Evolutionary conservation across 2,797 vertebrate species (phyloP).

Genomic region (Anguilla anguilla): DNA sequence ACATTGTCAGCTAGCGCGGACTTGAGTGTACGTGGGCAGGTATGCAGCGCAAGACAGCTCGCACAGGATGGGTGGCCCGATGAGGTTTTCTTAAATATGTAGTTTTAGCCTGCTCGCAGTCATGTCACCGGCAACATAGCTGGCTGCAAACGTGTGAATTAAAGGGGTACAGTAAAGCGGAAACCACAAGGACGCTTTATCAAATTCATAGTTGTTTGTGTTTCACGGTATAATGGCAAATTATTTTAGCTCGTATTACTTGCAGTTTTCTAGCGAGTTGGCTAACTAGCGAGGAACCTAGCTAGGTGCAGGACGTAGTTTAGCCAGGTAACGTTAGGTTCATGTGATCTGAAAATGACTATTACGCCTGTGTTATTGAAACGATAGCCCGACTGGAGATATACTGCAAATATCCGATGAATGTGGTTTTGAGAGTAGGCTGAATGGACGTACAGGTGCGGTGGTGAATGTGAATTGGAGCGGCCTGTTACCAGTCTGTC

Average conservation of each 20-base stretch:
- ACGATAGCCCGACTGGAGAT: not conserved
- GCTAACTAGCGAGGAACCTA: not conserved
- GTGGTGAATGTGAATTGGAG: not conserved
- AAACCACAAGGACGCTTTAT: not conserved
- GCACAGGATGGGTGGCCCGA: slow-evolving; percentile 3
- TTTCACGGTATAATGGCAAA: not conserved
- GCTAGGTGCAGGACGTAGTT: not conserved
- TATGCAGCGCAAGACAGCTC: not conserved
- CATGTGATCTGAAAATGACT: not conserved
- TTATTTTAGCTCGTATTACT: not conserved
- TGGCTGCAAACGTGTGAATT: not conserved
- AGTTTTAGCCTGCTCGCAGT: not conserved
- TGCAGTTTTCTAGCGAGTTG: not conserved
- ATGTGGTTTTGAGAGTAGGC: not conserved
- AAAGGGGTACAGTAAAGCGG: not conserved
- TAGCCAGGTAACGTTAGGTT: not conserved
- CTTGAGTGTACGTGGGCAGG: slow-evolving; percentile 33
- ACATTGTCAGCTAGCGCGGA: slow-evolving; percentile 47
- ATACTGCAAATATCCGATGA: not conserved
- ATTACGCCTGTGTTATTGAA: not conserved
- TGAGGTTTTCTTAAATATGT: not conserved
- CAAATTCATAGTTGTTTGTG: not conserved
- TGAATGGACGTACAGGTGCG: slow-evolving; percentile 15
- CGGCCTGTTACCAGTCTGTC: not conserved
- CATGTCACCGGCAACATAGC: not conserved